A percentile compares a stretch with the other conserved stretches of the same genome.
Conservation (phyloP, 2,888 invertebrate species). For the Tipula vernalis region DNA sequence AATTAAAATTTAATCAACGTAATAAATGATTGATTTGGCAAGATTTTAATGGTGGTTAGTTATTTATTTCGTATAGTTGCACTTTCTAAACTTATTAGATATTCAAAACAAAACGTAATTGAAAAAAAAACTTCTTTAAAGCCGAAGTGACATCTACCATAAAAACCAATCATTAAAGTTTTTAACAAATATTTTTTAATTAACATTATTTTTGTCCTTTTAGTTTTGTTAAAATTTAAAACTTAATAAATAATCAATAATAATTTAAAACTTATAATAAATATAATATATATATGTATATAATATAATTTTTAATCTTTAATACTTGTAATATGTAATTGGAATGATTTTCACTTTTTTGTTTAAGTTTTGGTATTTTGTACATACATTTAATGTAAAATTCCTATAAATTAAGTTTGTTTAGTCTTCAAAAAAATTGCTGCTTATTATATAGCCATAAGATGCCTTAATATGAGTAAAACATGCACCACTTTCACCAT, state of each 20-base stretch:
- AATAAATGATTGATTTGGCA: no score
- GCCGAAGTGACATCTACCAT: no score
- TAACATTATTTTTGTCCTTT: neutral
- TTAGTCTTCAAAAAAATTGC: slow-evolving; percentile 9
- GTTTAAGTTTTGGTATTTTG: neutral
- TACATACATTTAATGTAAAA: neutral
- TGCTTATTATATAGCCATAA: slow-evolving; percentile 6
- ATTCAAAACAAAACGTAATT: no score
- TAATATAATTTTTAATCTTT: neutral
- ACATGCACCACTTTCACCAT: slow-evolving; percentile 33
- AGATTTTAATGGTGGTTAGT: no score
- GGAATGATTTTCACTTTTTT: neutral
- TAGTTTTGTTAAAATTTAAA: neutral
- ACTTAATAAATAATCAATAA: neutral
- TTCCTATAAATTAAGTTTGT: neutral
- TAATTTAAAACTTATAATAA: neutral
- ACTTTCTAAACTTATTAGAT: no score
- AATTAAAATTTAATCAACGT: no score
- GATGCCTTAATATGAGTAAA: slow-evolving; percentile 22
- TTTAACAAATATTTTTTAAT: neutral
- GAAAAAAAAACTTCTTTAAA: no score
- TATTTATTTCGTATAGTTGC: no score
- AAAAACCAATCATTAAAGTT: neutral
- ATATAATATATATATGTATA: neutral
- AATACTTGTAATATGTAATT: neutral